A percentile compares a stretch with the other conserved stretches of the same genome.
Evolutionary conservation across 1,140 invertebrate species (phyloP).

Genomic region (Galleria mellonella): DNA sequence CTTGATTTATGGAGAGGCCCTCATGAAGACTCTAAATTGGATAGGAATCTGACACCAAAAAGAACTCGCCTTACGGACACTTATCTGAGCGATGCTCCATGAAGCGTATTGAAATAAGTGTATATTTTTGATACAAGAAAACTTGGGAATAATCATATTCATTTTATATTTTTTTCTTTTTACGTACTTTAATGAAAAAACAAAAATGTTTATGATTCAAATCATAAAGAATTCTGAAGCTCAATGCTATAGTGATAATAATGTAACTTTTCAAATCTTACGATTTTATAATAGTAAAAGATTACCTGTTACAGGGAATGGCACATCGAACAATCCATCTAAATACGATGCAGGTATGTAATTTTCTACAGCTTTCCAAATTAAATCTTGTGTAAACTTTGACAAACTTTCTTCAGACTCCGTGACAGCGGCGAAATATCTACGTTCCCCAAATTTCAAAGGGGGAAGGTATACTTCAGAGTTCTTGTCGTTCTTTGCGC

Average conservation of each 20-base stretch:
- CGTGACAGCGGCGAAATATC: conserved; percentile 43
- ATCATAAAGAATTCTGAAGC: too few relatives aligned
- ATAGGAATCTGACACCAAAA: not conserved
- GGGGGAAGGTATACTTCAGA: conserved; percentile 27
- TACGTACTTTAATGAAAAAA: too few relatives aligned
- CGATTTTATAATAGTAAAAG: too few relatives aligned
- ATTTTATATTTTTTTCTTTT: too few relatives aligned
- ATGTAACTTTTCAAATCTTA: too few relatives aligned
- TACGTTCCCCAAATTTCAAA: conserved; percentile 24
- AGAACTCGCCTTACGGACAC: not conserved
- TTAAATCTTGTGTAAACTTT: conserved; percentile 25
- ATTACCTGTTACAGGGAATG: conserved; percentile 36
- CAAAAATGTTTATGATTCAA: too few relatives aligned
- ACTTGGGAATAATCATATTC: too few relatives aligned
- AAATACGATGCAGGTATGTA: conserved; percentile 40
- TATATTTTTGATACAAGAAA: too few relatives aligned
- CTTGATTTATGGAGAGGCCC: not conserved
- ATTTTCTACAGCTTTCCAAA: conserved; percentile 33
- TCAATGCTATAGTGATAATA: too few relatives aligned
- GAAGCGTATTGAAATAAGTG: too few relatives aligned
- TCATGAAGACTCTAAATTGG: not conserved
- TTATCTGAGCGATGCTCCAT: not conserved
- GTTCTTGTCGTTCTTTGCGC: conserved; percentile 46
- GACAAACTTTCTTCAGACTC: conserved; percentile 19
- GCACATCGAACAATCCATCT: conserved; percentile 46